Conservation (phyloP, 2,113 vertebrate species). For the Rissa tridactyla region DNA sequence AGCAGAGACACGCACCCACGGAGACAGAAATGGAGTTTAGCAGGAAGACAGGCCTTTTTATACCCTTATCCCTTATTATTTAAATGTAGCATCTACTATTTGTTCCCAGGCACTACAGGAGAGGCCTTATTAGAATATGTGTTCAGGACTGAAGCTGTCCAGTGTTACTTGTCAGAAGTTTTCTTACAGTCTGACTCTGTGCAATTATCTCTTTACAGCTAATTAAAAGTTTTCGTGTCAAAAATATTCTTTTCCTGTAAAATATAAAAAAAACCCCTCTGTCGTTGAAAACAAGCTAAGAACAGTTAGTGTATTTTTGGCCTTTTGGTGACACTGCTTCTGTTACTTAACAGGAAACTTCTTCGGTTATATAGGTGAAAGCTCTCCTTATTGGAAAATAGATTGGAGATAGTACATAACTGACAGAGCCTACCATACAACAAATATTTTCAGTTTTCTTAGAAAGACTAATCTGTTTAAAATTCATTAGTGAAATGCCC, state of each 20-base stretch:
- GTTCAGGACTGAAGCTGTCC: not conserved
- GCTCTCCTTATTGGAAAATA: not conserved
- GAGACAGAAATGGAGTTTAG: not conserved
- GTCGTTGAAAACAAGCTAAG: not conserved
- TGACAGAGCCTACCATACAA: not conserved
- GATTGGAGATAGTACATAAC: not conserved
- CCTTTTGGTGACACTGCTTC: not conserved
- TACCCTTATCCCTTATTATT: not conserved
- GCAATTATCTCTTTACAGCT: not conserved
- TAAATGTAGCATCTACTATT: rapidly evolving
- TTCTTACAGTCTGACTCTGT: not conserved
- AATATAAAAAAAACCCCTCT: not conserved
- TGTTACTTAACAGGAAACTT: not conserved
- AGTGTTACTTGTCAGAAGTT: not conserved
- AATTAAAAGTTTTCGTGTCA: not conserved
- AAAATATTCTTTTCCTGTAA: not conserved
- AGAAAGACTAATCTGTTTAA: not conserved
- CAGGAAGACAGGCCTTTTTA: not conserved
- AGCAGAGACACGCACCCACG: no score
- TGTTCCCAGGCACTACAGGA: not conserved
- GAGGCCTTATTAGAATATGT: no score
- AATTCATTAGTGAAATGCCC: not conserved
- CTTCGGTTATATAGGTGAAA: not conserved
- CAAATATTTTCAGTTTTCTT: not conserved
- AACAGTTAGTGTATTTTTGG: not conserved